Base-by-base conservation (phyloP, 2,888 invertebrate genomes). In the Scaptomyza reducta region DNA sequence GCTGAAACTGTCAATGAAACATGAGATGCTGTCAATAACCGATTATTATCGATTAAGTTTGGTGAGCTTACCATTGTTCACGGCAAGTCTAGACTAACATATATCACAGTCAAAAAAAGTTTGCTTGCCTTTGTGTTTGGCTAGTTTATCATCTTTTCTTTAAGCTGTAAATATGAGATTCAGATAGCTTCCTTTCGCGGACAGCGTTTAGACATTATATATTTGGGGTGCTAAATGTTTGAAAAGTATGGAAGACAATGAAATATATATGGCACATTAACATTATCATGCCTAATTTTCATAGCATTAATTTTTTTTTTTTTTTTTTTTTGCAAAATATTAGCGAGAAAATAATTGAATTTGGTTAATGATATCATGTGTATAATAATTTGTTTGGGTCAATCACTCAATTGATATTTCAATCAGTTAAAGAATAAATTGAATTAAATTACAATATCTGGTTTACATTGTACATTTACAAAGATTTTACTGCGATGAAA, bases 21-120 rank as follows among this genome's bases (percentile, higher is more conserved):
- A 40, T 14, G 6, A 41, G 29, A 35, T n/a, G 50, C 29, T 42
- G 62, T 51, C 62, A 63, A 63, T 35, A 62, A 5, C 33, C 62
- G 62, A 62, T 54, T 54, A 44, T 31, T 22, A 22, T 31, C 54
- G 31, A 44, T 14, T 50, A 22, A 9, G 9, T 7, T 61, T 41
- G 0, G 11, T 16, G 18, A 22, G 14, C 40, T 57, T 41, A n/a
- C 10, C 22, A 35, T 35, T 51, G 51, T 42, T 35, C n/a, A 10
- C 14, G 11, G 10, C 2, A 7, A 27, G 61, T 61, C 61, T 61
- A 61, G 61, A 61, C 61, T 22, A 1, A 14, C n/a, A 22, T 31
- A 31, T 9, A 14, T 31, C 14, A 13, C 4, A 22, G 27, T 29
- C 38, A 11, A 10, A 13, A 41, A 29, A 14, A 13, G 13, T 3